Evolutionary conservation across 2,797 vertebrate species (phyloP).

Genomic region (Intellagama lesueurii): DNA sequence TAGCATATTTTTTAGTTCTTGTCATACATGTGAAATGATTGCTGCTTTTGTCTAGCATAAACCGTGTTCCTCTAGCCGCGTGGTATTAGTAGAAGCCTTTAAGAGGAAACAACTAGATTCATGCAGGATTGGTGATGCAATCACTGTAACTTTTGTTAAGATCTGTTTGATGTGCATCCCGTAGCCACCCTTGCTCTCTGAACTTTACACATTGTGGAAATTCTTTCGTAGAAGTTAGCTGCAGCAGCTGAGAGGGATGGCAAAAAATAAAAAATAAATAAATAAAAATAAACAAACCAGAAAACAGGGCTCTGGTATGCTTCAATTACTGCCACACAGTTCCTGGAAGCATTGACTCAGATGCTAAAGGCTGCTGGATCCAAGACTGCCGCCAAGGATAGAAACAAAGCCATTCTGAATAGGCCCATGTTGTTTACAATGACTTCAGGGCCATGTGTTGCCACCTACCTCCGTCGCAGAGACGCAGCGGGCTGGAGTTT

Average conservation of each 20-base stretch:
- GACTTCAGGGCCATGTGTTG: background rate
- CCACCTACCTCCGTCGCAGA: slow-evolving; percentile 12
- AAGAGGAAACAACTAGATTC: slow-evolving; percentile 56
- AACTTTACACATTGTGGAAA: slow-evolving; percentile 52
- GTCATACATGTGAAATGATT: background rate
- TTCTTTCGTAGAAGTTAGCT: slow-evolving; percentile 23
- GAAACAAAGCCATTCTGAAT: slow-evolving; percentile 53
- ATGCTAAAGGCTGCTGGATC: background rate
- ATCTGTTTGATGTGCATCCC: slow-evolving; percentile 9
- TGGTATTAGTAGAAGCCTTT: background rate
- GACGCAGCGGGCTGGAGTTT: slow-evolving; percentile 22
- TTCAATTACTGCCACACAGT: background rate
- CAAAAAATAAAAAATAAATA: background rate
- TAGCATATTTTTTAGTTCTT: background rate
- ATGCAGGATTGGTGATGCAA: slow-evolving; percentile 31
- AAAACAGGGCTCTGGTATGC: fast-evolving
- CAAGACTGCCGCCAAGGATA: slow-evolving; percentile 39
- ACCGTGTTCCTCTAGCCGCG: background rate
- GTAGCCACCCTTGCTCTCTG: slow-evolving; percentile 46
- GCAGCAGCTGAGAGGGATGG: background rate
- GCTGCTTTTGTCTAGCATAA: background rate
- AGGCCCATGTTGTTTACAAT: slow-evolving; percentile 17
- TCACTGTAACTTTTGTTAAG: slow-evolving; percentile 4
- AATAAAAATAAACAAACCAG: fast-evolving
- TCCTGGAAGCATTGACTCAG: slow-evolving; percentile 37